Base-by-base conservation (phyloP, 2,113 vertebrate genomes). In the Paramormyrops kingsleyae region DNA sequence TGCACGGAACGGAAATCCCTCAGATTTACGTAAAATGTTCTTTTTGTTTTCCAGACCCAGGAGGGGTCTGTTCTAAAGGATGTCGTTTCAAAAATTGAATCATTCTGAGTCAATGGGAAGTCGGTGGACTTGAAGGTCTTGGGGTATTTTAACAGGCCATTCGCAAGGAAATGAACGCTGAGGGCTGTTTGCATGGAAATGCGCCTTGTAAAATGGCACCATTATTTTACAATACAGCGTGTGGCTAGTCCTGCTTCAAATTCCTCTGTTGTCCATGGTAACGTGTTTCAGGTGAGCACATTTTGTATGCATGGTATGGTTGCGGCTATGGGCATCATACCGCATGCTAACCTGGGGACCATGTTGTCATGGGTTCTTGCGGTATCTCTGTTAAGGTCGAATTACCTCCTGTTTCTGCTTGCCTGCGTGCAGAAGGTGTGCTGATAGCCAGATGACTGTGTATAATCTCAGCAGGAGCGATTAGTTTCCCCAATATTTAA, bases 401-500 rank as follows among this genome's bases (percentile, higher is more conserved):
- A 88, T 88, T 88, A 46, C 87, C 56, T 88, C 87, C 87, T 66
- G 35, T 88, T 88, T 77, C 88, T 77, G 93, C 92, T 94, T 93
- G 91, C 93, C 93, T 94, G 94, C 94, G 92, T 90, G 83, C 42
- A 21, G 47, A 77, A 46, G 53, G 59, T 42, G 90, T 91, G 91
- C 92, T 91, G 93, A 93, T 94, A 93, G 91, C 94, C 93, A 93
- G 94, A 93, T 92, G 94, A 94, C 93, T 90, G 80, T 80, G 91
- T 92, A 90, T 93, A 95, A 95, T 95, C 94, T 93, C 94, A 88
- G 90, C 92, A 44, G 92, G 84, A 92, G 92, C 93, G 92, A 94
- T 93, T 93, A 91, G 92, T 95, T 94, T 93, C 91, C 52, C 95
- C 94, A 95, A 95, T 95, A 94, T 95, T 93, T 94, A 95, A 95